Base-by-base conservation (phyloP, 2,113 vertebrate genomes). In the Nothoprocta perdicaria region DNA sequence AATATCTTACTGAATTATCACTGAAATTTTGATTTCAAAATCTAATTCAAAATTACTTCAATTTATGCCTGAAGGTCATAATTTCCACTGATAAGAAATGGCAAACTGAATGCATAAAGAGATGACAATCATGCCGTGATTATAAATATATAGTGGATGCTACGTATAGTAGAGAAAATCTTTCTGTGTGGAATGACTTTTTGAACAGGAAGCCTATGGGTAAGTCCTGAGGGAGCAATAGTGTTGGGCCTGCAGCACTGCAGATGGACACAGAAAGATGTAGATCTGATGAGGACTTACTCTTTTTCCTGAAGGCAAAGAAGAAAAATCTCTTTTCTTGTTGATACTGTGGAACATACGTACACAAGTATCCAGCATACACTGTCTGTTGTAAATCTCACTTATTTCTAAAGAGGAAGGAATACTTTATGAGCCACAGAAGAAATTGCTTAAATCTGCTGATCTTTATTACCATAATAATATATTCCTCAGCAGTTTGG, bases 241-340 rank as follows among this genome's bases (percentile, higher is more conserved):
- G 12, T 45, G 10, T 22, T 74, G 69, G 43, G 41, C 86, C 40
- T 80, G 40, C 15, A 45, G 41, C 45, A 69, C 73, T 83, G 76
- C 50, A 77, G 77, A 92, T 66, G 85, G 90, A 77, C 16, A 69
- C 17, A 74, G 72, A 74, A 90, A 69, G 88, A 23, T 92, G 46
- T 41, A 84, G 29, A 29, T 77, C 40, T 62, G 40, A 24, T 80
- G 40, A 40, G 90, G 63, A 40, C 16, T 55, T 4, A 45, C 80
- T 80, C 66, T 35, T 29, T 77, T 84, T 88, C 73, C 45, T 80
- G 50, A 86, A 88, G 67, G 46, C 69, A 71, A 86, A 78, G 12
- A 76, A 8, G 80, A 55, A 92, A 86, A 80, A 35, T 8, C 55
- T 48, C 6, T 77, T 80, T 57, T 48, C 31, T 33, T 45, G 19